These are phyloP conservation scores for Pelosia muscerda DNA, from an alignment of 2,888 invertebrate genomes.

Conservation along the genomic window DNA sequence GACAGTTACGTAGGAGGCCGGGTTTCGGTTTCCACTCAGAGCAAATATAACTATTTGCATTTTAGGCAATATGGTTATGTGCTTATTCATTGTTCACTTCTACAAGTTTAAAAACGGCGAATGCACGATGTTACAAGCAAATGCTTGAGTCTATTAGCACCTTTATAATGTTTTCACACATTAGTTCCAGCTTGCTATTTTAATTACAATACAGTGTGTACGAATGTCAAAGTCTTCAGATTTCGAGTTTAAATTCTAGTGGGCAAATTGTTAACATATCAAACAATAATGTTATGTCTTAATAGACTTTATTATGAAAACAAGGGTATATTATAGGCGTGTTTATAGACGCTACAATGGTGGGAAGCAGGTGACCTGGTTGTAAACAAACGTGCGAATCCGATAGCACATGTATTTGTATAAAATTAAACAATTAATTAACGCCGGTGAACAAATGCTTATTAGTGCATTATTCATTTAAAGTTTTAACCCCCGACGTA, in stretches of 20 bases:
- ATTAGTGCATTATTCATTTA: conserved; percentile 12
- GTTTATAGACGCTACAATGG: conserved; percentile 57
- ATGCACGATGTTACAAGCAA: no score
- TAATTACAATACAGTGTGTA: neutral
- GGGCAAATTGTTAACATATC: conserved; percentile 4
- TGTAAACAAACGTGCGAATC: conserved; percentile 56
- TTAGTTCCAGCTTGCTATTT: neutral
- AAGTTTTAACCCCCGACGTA: no score
- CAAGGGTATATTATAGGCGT: conserved; percentile 25
- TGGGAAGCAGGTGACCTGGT: conserved; percentile 73
- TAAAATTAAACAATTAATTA: conserved; percentile 40
- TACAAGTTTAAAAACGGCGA: no score
- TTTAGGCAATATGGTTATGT: no score
- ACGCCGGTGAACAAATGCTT: conserved; percentile 19
- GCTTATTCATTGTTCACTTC: no score
- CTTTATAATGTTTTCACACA: neutral
- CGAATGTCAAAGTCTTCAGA: neutral
- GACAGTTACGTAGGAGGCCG: no score
- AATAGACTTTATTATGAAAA: conserved; percentile 27
- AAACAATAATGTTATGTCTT: conserved; percentile 12
- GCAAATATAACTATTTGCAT: no score
- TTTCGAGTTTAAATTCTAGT: neutral
- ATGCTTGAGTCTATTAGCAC: no score
- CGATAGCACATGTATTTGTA: conserved; percentile 47
- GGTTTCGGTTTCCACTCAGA: no score